Percentiles rank a stretch among this genome's conserved stretches.
Evolutionary conservation across 1,140 invertebrate genomes (phyloP).

Genomic region (Coptotermes formosanus): DNA sequence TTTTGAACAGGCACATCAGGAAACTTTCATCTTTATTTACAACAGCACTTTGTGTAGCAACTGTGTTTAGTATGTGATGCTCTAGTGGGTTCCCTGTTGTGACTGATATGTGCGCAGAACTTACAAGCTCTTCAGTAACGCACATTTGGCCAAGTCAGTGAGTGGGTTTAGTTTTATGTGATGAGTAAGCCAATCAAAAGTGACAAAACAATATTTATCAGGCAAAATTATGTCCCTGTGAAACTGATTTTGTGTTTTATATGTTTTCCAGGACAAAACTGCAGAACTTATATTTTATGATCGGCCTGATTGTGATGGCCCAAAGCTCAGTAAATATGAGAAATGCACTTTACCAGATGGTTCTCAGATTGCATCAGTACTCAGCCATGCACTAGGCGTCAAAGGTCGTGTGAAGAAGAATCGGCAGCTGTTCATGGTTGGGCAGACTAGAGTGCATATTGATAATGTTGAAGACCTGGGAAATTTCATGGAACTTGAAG

Average conservation of each 20-base stretch:
- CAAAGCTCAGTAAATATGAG: slow-evolving; percentile 67
- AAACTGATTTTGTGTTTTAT: neutral
- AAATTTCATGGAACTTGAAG: slow-evolving; percentile 88
- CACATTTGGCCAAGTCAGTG: neutral
- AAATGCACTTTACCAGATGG: slow-evolving; percentile 54
- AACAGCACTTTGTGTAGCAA: no score
- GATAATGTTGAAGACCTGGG: slow-evolving; percentile 81
- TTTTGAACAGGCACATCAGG: no score
- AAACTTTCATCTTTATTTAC: no score
- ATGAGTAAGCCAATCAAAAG: neutral
- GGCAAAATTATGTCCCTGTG: neutral
- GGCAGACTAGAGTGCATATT: slow-evolving; percentile 84
- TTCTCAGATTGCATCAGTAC: slow-evolving; percentile 49
- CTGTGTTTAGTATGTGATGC: no score
- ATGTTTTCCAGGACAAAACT: slow-evolving; percentile 47
- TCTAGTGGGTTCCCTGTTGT: no score
- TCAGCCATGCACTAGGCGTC: slow-evolving; percentile 59
- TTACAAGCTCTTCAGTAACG: neutral
- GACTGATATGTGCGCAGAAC: no score
- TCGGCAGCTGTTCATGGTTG: slow-evolving; percentile 72
- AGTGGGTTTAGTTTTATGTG: neutral
- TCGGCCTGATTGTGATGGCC: slow-evolving; percentile 64
- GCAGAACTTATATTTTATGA: slow-evolving; percentile 77
- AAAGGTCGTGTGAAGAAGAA: slow-evolving; percentile 69
- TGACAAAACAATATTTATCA: neutral